A percentile compares a stretch with the other conserved stretches of the same genome.
phyloP scores from a whole-genome alignment of 2,888 invertebrate genomes.

The Agrotis ipsilon region DNA sequence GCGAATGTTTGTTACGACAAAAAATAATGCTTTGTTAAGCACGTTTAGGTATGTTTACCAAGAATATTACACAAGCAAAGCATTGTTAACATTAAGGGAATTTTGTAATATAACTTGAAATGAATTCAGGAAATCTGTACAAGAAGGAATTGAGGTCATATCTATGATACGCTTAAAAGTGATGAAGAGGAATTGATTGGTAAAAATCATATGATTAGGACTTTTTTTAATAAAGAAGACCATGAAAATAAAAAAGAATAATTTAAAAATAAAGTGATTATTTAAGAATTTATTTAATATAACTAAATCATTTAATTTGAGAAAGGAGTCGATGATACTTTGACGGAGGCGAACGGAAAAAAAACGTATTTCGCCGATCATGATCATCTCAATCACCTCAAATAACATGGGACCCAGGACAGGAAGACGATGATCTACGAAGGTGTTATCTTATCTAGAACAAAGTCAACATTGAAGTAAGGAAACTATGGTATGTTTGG shows the following conservation, averaged over 20 bases:
- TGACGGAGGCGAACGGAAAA: neutral
- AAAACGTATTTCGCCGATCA: neutral
- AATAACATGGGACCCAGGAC: no score
- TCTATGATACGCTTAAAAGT: no score
- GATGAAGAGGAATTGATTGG: no score
- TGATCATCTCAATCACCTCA: no score
- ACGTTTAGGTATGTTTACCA: slow-evolving; percentile 14
- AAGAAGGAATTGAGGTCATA: neutral
- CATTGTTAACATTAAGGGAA: neutral
- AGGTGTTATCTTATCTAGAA: slow-evolving; percentile 10
- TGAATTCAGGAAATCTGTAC: neutral
- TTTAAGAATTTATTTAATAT: no score
- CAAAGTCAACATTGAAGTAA: slow-evolving; percentile 4
- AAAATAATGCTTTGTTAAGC: slow-evolving; percentile 13
- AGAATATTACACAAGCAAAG: slow-evolving; percentile 10
- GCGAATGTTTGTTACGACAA: slow-evolving; percentile 18
- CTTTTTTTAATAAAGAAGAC: no score
- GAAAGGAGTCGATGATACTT: no score
- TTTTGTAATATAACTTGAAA: neutral
- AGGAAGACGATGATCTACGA: neutral
- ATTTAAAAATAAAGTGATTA: no score
- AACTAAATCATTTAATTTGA: no score
- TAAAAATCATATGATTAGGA: no score
- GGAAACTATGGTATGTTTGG: neutral
- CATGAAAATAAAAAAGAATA: no score